Conservation (phyloP, 2,797 vertebrate genomes). For the Cirrhinus molitorella region DNA sequence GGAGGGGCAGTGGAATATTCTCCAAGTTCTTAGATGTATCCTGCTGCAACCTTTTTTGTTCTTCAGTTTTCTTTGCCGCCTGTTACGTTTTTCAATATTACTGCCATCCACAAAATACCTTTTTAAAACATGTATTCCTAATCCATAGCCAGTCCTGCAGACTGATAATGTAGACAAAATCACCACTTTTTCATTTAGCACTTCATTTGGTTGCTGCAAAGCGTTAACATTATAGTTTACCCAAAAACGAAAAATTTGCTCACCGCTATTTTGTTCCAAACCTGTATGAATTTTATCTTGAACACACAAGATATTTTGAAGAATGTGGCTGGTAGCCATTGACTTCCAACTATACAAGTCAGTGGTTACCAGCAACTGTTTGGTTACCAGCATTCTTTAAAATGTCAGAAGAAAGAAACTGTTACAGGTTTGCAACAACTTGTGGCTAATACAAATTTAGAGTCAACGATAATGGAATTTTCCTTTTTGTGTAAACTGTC, state of each 20-base stretch:
- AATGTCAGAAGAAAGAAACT: neutral
- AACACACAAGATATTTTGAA: no score
- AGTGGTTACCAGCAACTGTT: neutral
- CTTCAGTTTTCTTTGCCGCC: neutral
- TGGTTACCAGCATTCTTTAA: neutral
- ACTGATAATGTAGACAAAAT: slow-evolving; percentile 1
- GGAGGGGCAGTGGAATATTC: slow-evolving; percentile 28
- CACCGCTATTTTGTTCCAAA: no score
- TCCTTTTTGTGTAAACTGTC: neutral
- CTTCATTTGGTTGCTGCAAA: neutral
- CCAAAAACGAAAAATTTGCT: no score
- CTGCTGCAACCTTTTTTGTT: neutral
- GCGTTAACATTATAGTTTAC: no score
- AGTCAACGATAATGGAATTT: neutral
- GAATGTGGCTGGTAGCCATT: no score
- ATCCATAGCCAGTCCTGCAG: slow-evolving; percentile 18
- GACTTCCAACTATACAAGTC: neutral
- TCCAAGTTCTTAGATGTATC: neutral
- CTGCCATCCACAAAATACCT: slow-evolving; percentile 11
- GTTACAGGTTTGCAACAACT: neutral
- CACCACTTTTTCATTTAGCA: neutral
- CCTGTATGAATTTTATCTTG: no score
- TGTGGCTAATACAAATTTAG: neutral
- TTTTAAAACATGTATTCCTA: neutral
- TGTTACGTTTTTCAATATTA: neutral